Evolutionary conservation across 2,888 invertebrate genomes (phyloP).

Genomic region (Limulus polyphemus): DNA sequence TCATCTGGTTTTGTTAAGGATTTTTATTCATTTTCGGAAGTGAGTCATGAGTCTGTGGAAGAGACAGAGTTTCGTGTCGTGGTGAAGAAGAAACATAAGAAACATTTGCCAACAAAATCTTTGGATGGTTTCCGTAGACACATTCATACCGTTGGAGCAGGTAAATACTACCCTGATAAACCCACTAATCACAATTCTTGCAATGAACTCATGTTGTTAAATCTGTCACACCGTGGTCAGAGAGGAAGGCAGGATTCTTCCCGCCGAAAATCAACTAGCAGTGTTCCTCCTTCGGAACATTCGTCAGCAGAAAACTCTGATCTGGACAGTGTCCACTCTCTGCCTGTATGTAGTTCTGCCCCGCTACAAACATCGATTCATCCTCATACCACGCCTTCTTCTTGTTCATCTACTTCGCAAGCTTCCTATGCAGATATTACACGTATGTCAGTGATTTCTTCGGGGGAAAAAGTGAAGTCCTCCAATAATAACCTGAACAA

Average conservation of each 20-base stretch:
- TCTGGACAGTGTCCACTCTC: constrained; percentile 69
- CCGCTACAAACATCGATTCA: constrained; percentile 32
- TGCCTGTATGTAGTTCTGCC: constrained; percentile 49
- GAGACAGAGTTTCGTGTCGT: constrained; percentile 61
- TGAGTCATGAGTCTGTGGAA: constrained; percentile 19
- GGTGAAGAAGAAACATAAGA: constrained; percentile 57
- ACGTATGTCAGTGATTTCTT: constrained; percentile 29
- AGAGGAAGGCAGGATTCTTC: constrained; percentile 18
- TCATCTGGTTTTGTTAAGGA: constrained; percentile 17
- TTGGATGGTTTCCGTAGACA: constrained; percentile 12
- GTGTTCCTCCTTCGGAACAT: constrained; percentile 68
- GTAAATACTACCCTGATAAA: neutral
- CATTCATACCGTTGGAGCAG: neutral
- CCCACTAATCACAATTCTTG: neutral
- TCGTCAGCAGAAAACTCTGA: constrained; percentile 60
- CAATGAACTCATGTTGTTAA: constrained; percentile 5
- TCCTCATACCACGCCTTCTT: constrained; percentile 30
- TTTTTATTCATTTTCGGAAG: constrained; percentile 14
- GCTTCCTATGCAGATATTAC: constrained; percentile 74
- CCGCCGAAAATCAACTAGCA: constrained; percentile 55
- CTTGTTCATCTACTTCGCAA: constrained; percentile 39
- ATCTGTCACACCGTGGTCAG: constrained; percentile 14
- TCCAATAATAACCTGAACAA: too few species aligned
- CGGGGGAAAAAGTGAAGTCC: constrained; percentile 7
- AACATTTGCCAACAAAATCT: constrained; percentile 13